A percentile compares a stretch with the other conserved stretches of the same genome.
These are phyloP conservation scores for Pagrus major DNA, from an alignment of 2,113 vertebrate genomes.

Conservation along the genomic window DNA sequence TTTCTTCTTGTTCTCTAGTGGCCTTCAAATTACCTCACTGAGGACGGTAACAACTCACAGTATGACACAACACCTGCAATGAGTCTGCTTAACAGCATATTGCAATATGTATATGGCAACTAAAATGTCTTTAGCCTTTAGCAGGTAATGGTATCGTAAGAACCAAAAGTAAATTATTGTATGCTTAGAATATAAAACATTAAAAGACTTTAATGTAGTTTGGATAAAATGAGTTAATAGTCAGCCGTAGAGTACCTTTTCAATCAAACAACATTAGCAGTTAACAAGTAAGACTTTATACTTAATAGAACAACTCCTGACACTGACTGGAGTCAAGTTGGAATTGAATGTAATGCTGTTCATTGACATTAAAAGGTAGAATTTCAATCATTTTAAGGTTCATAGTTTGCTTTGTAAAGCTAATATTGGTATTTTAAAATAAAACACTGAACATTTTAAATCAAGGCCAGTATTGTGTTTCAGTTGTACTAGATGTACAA, in stretches of 20 bases:
- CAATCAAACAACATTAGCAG: too few species aligned
- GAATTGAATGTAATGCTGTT: not conserved
- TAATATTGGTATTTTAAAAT: not conserved
- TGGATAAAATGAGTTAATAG: not conserved
- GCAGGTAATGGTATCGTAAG: not conserved
- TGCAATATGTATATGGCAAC: not conserved
- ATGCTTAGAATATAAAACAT: not conserved
- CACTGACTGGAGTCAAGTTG: not conserved
- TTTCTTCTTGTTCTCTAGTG: not conserved
- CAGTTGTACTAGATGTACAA: not conserved
- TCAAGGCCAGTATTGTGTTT: not conserved
- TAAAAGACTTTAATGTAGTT: not conserved
- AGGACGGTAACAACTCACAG: not conserved
- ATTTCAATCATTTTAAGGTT: not conserved
- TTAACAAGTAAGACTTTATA: not conserved
- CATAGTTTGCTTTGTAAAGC: not conserved
- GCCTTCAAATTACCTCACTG: not conserved
- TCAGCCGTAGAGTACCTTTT: not conserved
- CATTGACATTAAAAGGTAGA: not conserved
- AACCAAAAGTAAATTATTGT: not conserved
- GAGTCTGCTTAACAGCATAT: not conserved
- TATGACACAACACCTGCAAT: not conserved
- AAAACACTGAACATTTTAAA: not conserved
- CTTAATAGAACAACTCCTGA: not conserved
- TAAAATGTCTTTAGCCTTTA: not conserved